Percentiles rank a stretch among this genome's conserved stretches.
phyloP scores from a whole-genome alignment of 2,888 invertebrate species.

The Ischnura elegans region DNA sequence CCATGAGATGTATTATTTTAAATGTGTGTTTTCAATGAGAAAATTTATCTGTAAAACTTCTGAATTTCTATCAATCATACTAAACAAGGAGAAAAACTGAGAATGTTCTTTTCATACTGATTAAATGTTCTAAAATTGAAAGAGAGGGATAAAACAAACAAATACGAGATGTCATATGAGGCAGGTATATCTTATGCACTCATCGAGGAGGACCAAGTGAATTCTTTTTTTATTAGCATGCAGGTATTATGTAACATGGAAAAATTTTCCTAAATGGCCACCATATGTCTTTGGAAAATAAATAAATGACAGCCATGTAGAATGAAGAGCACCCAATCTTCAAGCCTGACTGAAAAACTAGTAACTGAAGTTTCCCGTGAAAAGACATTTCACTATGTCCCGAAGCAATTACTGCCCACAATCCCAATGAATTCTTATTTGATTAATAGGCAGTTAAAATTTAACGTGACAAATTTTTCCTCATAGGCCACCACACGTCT shows the following conservation, averaged over 20 bases:
- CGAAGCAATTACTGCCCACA: slow-evolving; percentile 50
- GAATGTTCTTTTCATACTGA: background rate
- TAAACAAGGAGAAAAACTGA: background rate
- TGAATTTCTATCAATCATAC: background rate
- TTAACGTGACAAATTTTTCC: background rate
- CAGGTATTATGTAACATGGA: background rate
- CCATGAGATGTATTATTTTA: too few relatives aligned
- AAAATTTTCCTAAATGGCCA: background rate
- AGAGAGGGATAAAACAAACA: background rate
- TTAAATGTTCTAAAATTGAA: background rate
- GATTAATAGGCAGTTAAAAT: background rate
- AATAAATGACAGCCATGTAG: too few relatives aligned
- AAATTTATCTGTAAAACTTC: background rate
- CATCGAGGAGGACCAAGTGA: background rate
- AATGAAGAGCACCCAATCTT: background rate
- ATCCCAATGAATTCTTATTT: background rate
- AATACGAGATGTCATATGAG: background rate
- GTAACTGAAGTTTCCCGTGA: background rate
- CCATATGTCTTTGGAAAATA: too few relatives aligned
- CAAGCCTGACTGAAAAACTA: background rate
- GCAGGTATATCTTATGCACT: background rate
- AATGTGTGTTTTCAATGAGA: too few relatives aligned
- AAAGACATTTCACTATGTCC: background rate
- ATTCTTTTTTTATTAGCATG: background rate
- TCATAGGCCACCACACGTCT: background rate